Percentiles rank a stretch among this genome's conserved stretches.
phyloP scores from a whole-genome alignment of 2,888 invertebrate genomes.

The Syrista parreyssii region DNA sequence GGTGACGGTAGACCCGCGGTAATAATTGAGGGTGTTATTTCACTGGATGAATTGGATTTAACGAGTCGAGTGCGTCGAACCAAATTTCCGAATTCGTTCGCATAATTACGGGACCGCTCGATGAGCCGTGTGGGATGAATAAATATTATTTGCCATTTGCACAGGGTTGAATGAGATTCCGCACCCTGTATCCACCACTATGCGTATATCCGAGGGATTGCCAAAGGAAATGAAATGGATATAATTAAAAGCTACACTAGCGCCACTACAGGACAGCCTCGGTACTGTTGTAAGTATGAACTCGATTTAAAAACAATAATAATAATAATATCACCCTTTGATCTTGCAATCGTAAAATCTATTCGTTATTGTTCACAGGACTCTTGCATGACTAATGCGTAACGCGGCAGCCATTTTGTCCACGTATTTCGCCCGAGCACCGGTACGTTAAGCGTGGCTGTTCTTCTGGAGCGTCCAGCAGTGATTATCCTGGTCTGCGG shows the following conservation, averaged over 20 bases:
- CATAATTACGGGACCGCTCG: slow-evolving; percentile 1
- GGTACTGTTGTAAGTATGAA: neutral
- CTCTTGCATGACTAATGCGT: too few relatives aligned
- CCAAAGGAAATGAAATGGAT: neutral
- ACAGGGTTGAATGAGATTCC: neutral
- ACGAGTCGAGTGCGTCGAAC: slow-evolving; percentile 29
- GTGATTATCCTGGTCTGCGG: neutral
- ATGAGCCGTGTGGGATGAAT: neutral
- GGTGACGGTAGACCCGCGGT: neutral
- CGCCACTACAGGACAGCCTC: neutral
- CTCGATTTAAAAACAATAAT: neutral
- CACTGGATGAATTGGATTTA: slow-evolving; percentile 41
- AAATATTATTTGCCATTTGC: neutral
- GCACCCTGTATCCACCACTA: neutral
- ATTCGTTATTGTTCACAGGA: neutral
- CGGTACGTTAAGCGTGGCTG: neutral
- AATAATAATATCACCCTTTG: neutral
- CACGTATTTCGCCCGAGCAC: neutral
- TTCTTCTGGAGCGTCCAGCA: neutral
- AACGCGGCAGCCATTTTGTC: neutral
- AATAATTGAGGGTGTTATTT: slow-evolving; percentile 45
- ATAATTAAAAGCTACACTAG: neutral
- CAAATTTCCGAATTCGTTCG: slow-evolving; percentile 5
- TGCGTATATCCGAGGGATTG: neutral
- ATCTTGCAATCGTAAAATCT: neutral